Percentiles rank a stretch among this genome's conserved stretches.
These are phyloP conservation scores for Chunga burmeisteri DNA, from an alignment of 2,113 vertebrate species.

Conservation along the genomic window DNA sequence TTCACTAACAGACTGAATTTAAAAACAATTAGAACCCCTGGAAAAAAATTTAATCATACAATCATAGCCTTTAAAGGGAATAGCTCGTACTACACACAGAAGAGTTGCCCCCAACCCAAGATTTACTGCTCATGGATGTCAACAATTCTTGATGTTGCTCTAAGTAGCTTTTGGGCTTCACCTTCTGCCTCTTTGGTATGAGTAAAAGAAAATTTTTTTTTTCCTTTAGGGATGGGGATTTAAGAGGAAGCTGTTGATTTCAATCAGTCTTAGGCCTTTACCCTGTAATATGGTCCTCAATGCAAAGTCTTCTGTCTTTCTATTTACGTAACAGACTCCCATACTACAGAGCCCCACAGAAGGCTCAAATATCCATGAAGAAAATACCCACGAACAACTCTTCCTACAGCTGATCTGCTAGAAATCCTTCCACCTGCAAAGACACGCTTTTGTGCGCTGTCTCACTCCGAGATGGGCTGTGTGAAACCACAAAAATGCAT, in stretches of 20 bases:
- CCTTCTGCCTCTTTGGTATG: neutral
- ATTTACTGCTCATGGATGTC: neutral
- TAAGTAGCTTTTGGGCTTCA: neutral
- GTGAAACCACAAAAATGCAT: conserved; percentile 68
- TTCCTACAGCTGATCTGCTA: conserved; percentile 58
- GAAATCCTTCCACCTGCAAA: conserved; percentile 66
- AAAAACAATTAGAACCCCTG: neutral
- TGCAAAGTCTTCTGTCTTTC: neutral
- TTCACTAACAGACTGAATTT: neutral
- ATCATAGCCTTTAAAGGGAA: neutral
- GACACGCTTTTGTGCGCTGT: conserved; percentile 36
- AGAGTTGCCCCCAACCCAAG: neutral
- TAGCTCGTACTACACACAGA: neutral
- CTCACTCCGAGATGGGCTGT: conserved; percentile 47
- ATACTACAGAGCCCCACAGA: neutral
- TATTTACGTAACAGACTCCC: conserved; percentile 24
- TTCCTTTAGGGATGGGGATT: neutral
- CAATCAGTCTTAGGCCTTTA: conserved; percentile 22
- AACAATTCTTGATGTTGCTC: neutral
- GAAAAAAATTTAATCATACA: neutral
- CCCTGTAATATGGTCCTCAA: neutral
- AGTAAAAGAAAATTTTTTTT: neutral
- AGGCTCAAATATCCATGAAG: conserved; percentile 45
- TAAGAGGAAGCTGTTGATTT: conserved; percentile 34
- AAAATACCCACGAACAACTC: conserved; percentile 2